Evolutionary conservation across 2,888 invertebrate genomes (phyloP).

Genomic region (Nomada hirtipes): DNA sequence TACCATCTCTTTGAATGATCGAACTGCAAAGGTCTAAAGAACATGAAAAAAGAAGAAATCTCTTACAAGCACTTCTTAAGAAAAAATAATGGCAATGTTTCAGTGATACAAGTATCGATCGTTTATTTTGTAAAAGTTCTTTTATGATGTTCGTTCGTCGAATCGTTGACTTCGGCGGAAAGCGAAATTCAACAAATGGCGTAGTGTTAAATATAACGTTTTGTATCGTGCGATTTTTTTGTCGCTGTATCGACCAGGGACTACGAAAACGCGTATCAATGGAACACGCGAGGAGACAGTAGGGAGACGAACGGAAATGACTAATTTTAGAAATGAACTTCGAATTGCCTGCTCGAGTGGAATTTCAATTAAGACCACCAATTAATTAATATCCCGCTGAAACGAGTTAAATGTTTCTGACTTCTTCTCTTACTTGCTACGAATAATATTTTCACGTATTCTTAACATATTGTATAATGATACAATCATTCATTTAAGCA

Average conservation of each 20-base stretch:
- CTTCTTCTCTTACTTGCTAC: not conserved
- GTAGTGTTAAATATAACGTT: not conserved
- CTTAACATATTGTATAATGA: no score
- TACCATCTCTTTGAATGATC: no score
- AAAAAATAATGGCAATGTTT: no score
- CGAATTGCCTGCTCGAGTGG: slow-evolving; percentile 65
- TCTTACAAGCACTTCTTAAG: no score
- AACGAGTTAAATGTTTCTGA: slow-evolving; percentile 35
- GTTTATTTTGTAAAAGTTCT: no score
- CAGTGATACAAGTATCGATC: no score
- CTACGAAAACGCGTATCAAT: slow-evolving; percentile 29
- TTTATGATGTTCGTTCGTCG: no score
- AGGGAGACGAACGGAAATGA: slow-evolving; percentile 71
- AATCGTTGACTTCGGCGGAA: no score
- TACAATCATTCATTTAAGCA: no score
- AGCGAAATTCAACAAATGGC: no score
- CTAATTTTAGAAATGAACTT: slow-evolving; percentile 74
- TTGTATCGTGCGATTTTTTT: slow-evolving; percentile 17
- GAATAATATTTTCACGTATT: not conserved
- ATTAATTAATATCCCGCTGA: slow-evolving; percentile 74
- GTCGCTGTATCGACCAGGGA: slow-evolving; percentile 36
- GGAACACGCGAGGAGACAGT: slow-evolving; percentile 25
- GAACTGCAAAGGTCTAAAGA: no score
- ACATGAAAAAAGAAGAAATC: no score
- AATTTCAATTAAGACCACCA: slow-evolving; percentile 77